A percentile compares a stretch with the other conserved stretches of the same genome.
phyloP scores from a whole-genome alignment of 2,113 vertebrate species.

The Polypterus bichir region DNA sequence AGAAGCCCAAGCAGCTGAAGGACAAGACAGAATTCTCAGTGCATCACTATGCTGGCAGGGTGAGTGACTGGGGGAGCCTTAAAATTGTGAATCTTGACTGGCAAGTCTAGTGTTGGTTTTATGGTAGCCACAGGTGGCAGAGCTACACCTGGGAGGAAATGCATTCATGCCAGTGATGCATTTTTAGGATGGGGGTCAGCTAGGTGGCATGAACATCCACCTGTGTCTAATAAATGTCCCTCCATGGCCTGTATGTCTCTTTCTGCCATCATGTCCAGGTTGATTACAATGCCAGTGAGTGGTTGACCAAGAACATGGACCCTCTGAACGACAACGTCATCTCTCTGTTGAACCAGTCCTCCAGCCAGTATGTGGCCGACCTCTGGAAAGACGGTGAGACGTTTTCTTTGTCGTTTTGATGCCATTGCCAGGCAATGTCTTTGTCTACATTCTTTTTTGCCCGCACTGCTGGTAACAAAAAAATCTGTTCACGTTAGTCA shows the following conservation, averaged over 20 bases:
- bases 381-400: slow-evolving; percentile 85
- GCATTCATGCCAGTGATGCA: too few relatives aligned
- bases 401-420: too few relatives aligned
- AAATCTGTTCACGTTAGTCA: too few relatives aligned
- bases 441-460: too few relatives aligned
- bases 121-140: too few relatives aligned
- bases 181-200: too few relatives aligned
- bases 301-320: slow-evolving; percentile 97
- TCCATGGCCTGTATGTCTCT: neutral
- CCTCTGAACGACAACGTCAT: slow-evolving; percentile 88
- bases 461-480: too few relatives aligned
- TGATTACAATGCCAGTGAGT: slow-evolving; percentile 73
- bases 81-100: neutral
- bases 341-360: slow-evolving; percentile 74
- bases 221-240: neutral
- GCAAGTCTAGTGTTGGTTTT: neutral
- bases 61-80: slow-evolving; percentile 25
- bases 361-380: slow-evolving; percentile 79
- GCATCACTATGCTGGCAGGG: slow-evolving; percentile 87
- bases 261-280: slow-evolving; percentile 48
- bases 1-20: slow-evolving; percentile 89
- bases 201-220: too few relatives aligned
- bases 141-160: too few relatives aligned
- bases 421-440: too few relatives aligned
- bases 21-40: slow-evolving; percentile 94